A percentile compares a stretch with the other conserved stretches of the same genome.
Conservation (phyloP, 2,888 invertebrate species). For the Lordiphosa fenestrarum region DNA sequence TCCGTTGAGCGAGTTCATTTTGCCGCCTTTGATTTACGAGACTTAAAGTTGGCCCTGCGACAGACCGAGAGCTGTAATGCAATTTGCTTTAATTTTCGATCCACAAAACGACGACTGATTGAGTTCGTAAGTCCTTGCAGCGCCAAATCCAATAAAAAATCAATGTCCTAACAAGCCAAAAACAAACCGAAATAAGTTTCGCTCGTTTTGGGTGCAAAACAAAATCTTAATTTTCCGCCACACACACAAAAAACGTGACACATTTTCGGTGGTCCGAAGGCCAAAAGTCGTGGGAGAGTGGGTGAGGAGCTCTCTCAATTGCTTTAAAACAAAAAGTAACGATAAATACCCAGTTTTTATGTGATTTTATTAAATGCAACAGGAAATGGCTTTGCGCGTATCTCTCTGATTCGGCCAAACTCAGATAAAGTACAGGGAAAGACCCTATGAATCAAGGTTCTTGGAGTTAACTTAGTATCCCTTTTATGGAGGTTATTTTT, state of each 20-base stretch:
- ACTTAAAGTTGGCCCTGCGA: slow-evolving; percentile 15
- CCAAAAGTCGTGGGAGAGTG: not conserved
- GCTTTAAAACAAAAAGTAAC: too few relatives aligned
- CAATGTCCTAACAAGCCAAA: slow-evolving; percentile 59
- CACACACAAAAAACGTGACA: slow-evolving; percentile 56
- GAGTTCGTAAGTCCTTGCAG: slow-evolving; percentile 12
- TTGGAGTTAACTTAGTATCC: too few relatives aligned
- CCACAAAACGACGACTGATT: slow-evolving; percentile 59
- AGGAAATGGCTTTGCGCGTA: too few relatives aligned
- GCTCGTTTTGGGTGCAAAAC: slow-evolving; percentile 5
- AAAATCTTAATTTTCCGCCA: slow-evolving; percentile 65
- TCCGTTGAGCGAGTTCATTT: not conserved
- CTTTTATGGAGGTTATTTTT: too few relatives aligned
- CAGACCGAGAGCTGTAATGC: slow-evolving; percentile 44
- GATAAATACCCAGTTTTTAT: too few relatives aligned
- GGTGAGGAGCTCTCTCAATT: too few relatives aligned
- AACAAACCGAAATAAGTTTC: slow-evolving; percentile 47
- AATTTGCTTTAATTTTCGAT: slow-evolving; percentile 55
- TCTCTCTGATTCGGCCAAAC: too few relatives aligned
- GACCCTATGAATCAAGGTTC: too few relatives aligned
- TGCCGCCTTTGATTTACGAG: slow-evolving; percentile 15
- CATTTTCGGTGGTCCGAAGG: slow-evolving; percentile 48
- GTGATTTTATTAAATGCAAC: too few relatives aligned
- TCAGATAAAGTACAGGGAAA: too few relatives aligned
- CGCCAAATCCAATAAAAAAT: slow-evolving; percentile 55